Evolutionary conservation across 2,113 vertebrate genomes (phyloP), one percentile per base, ranked within the genome.

Genomic region (Gasterosteus aculeatus): DNA sequence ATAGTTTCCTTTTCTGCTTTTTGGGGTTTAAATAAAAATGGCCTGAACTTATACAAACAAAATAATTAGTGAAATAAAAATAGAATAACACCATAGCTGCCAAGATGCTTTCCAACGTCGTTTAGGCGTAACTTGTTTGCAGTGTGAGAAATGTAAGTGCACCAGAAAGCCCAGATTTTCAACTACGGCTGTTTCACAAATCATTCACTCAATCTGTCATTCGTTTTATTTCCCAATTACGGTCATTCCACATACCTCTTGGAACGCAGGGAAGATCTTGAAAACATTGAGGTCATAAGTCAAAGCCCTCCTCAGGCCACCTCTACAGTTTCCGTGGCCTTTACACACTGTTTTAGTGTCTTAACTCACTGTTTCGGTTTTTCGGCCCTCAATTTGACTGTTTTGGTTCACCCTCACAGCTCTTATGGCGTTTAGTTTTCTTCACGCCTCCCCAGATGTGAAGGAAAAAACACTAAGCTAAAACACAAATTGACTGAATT

Each of bases 81-180:
- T 38, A 69, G 81, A 66, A 53, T 58, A 51, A 67, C 71, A 63
- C 47, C 29, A 10, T 59, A 11, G 31, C 77, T 85, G 84, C 84
- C 77, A 89, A 83, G 80, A 75, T 75, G 63, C 77, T 77, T 61
- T 82, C 71, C 70, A 72, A 75, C 72, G 73, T 86, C 66, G 75
- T 62, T 73, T 63, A 85, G 82, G 87, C 47, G 56, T 84, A 69
- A 80, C 66, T 84, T 83, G 82, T 85, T 77, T 87, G 80, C 47
- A 78, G 78, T 86, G 81, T 79, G 78, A 88, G 74, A 67, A 75
- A 77, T 84, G 51, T 53, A 76, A 76, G 35, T 47, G 39, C 44
- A 61, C 16, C 42, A 65, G 16, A 6, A 54, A 57, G 72, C 71
- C 64, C 71, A 74, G 31, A 60, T 6, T 77, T 69, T 72, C 58